Evolutionary conservation across 2,888 invertebrate species (phyloP).

Genomic region (Drosophila recens): DNA sequence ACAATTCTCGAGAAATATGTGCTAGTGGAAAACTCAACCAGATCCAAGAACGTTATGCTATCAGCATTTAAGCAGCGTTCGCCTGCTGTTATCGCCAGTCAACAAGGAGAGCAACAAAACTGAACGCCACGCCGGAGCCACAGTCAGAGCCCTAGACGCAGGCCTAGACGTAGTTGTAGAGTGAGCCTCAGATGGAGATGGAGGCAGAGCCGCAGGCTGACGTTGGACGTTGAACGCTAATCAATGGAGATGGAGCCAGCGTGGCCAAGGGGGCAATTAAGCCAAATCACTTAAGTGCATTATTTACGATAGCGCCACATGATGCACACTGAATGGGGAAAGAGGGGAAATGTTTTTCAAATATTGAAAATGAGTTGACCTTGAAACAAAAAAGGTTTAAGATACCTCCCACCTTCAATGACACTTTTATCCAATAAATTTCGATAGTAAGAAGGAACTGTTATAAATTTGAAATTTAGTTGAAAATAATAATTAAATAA

Average conservation of each 20-base stretch:
- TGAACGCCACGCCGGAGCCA: slow-evolving; percentile 27
- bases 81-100: slow-evolving; percentile 32
- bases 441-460: neutral
- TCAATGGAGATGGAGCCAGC: slow-evolving; percentile 40
- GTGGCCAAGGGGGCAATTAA: slow-evolving; percentile 40
- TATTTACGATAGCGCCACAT: slow-evolving; percentile 56
- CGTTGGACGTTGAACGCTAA: slow-evolving; percentile 18
- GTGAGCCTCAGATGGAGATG: neutral
- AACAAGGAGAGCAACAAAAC: slow-evolving; percentile 12
- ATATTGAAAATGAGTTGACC: slow-evolving; percentile 3
- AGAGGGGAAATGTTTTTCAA: neutral
- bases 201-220: neutral
- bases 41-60: slow-evolving; percentile 32
- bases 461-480: neutral
- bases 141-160: slow-evolving; percentile 12
- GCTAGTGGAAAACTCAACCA: slow-evolving; percentile 7
- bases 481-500: no score
- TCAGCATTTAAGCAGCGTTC: slow-evolving; percentile 25
- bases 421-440: neutral
- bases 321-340: neutral
- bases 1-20: slow-evolving; percentile 10
- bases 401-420: neutral
- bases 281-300: slow-evolving; percentile 41
- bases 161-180: neutral
- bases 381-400: slow-evolving; percentile 1